These are phyloP conservation scores for Nematostella vectensis DNA, from an alignment of 92 coral and sea anemone species.

Conservation along the genomic window DNA sequence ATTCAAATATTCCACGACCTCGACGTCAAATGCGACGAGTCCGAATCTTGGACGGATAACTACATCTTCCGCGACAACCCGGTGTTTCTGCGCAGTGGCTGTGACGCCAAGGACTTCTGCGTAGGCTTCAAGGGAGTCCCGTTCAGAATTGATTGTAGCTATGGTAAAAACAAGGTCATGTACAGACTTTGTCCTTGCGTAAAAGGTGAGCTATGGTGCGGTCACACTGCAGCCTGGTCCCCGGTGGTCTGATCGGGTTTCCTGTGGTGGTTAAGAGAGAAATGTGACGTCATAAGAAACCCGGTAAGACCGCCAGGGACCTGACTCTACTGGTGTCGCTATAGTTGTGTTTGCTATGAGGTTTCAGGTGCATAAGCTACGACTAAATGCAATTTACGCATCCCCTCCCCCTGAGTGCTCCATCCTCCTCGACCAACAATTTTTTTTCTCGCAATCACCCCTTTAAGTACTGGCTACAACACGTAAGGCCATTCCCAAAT, in stretches of 20 bases:
- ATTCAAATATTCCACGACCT: neutral
- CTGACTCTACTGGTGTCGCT: too few relatives aligned
- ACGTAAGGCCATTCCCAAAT: too few relatives aligned
- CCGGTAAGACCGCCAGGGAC: too few relatives aligned
- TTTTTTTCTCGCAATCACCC: too few relatives aligned
- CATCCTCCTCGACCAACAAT: too few relatives aligned
- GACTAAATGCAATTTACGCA: too few relatives aligned
- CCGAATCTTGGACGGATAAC: slow-evolving; percentile 4
- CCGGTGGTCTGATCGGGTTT: neutral
- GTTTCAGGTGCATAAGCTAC: too few relatives aligned
- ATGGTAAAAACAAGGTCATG: neutral
- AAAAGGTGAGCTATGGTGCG: slow-evolving; percentile 5
- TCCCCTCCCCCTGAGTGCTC: too few relatives aligned
- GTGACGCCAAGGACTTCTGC: slow-evolving; percentile 7
- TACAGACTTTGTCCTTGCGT: slow-evolving; percentile 22
- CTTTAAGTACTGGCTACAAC: too few relatives aligned
- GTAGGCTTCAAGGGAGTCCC: slow-evolving; percentile 17
- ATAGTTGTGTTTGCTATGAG: too few relatives aligned
- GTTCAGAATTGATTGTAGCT: slow-evolving; percentile 5
- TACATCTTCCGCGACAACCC: slow-evolving; percentile 14
- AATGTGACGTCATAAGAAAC: too few relatives aligned
- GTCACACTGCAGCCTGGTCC: neutral
- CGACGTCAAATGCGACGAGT: slow-evolving; percentile 19
- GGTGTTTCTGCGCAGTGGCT: neutral
- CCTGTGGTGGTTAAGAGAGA: too few relatives aligned